Conservation (phyloP, 2,888 invertebrate genomes). For the Macropis europaea region DNA sequence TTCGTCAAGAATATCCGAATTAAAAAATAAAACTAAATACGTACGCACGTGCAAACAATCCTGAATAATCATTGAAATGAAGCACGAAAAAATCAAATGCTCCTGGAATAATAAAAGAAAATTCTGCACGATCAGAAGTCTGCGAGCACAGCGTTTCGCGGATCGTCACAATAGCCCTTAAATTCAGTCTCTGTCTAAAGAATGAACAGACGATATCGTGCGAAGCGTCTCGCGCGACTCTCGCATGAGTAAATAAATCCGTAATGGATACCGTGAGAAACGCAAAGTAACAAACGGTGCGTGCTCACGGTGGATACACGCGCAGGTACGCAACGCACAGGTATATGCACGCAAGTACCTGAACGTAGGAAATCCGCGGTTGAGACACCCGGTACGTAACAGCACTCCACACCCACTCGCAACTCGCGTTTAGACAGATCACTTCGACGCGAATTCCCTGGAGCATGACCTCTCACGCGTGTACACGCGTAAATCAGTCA, state of each 20-base stretch:
- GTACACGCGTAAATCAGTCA: constrained; percentile 22
- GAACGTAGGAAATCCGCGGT: constrained; percentile 23
- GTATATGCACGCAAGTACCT: background rate
- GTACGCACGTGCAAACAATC: no score
- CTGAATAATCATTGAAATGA: no score
- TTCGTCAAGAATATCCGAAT: no score
- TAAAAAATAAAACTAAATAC: no score
- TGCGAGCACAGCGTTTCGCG: background rate
- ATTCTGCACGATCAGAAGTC: no score
- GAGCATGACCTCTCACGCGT: constrained; percentile 34
- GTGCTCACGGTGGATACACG: constrained; percentile 20
- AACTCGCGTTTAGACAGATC: constrained; percentile 36
- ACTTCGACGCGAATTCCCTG: constrained; percentile 35
- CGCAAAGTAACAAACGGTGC: constrained; percentile 28
- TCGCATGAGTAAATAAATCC: constrained; percentile 56
- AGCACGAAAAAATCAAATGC: no score
- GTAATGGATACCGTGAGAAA: constrained; percentile 68
- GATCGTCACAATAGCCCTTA: background rate
- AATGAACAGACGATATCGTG: background rate
- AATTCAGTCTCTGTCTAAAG: background rate
- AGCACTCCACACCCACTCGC: constrained; percentile 42
- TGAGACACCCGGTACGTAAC: constrained; percentile 42
- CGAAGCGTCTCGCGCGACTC: constrained; percentile 7
- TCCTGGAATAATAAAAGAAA: no score
- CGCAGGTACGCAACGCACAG: constrained; percentile 3